Evolutionary conservation across 2,888 invertebrate genomes (phyloP).

Genomic region (Watsonalla cultraria): DNA sequence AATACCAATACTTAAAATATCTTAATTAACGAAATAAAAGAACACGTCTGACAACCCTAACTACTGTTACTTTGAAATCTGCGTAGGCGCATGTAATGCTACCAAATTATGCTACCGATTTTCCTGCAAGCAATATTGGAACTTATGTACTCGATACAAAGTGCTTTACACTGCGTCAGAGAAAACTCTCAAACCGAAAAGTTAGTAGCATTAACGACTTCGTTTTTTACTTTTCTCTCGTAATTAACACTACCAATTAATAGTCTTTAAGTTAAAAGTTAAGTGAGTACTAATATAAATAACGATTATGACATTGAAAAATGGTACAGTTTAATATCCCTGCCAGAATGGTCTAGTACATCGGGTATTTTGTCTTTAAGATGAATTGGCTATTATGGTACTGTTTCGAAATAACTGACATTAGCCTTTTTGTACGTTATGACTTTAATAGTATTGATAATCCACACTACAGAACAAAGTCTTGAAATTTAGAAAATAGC

Average conservation of each 20-base stretch:
- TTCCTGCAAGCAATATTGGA: background rate
- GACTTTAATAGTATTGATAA: no score
- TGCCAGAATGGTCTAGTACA: background rate
- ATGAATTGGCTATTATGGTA: no score
- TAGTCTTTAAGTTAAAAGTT: background rate
- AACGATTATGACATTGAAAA: constrained; percentile 2
- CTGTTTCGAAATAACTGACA: no score
- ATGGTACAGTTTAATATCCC: constrained; percentile 2
- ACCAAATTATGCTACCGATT: background rate
- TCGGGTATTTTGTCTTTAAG: background rate
- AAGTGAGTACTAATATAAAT: background rate
- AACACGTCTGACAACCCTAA: constrained; percentile 11
- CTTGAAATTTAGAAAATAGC: no score
- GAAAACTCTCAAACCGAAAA: background rate
- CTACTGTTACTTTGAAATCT: constrained; percentile 1
- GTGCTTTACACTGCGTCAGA: no score
- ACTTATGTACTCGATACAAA: background rate
- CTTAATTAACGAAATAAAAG: constrained; percentile 5
- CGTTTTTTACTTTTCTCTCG: background rate
- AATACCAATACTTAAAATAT: background rate
- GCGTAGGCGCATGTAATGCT: constrained; percentile 1
- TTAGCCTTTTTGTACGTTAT: no score
- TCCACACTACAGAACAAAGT: no score
- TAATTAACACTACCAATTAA: constrained; percentile 6
- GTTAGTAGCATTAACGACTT: background rate